phyloP scores from a whole-genome alignment of 1,140 invertebrate genomes.

The Diuraphis noxia region DNA sequence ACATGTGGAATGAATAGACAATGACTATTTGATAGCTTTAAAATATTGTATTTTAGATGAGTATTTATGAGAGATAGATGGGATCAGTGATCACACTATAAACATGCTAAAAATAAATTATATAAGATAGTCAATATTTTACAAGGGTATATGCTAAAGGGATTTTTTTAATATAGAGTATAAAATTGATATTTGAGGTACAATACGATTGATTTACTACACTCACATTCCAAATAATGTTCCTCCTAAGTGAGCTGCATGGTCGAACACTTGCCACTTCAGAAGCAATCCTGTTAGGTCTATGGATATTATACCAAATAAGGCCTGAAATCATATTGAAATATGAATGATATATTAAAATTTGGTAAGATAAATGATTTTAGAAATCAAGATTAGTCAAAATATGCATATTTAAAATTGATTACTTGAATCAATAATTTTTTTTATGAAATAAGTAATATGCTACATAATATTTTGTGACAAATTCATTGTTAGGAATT shows the following conservation, averaged over 20 bases:
- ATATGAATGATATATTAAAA: background rate
- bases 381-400: background rate
- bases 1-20: too few relatives aligned
- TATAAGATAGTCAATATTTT: background rate
- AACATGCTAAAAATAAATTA: background rate
- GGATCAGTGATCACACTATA: too few relatives aligned
- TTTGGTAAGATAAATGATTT: background rate
- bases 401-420: background rate
- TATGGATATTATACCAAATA: conserved; percentile 82
- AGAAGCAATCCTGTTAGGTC: conserved; percentile 81
- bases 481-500: background rate
- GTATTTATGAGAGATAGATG: background rate
- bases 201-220: background rate
- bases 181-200: background rate
- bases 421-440: conserved; percentile 52
- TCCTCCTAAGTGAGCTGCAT: conserved; percentile 96
- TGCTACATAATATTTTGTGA: background rate
- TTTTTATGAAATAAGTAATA: conserved; percentile 52
- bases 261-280: conserved; percentile 93
- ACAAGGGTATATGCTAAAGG: background rate
- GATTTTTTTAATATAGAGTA: background rate
- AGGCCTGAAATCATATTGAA: conserved; percentile 67
- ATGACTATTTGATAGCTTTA: background rate
- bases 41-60: background rate
- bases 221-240: conserved; percentile 88